Conservation (phyloP, 1,140 invertebrate genomes). For the Drosophila insularis region DNA sequence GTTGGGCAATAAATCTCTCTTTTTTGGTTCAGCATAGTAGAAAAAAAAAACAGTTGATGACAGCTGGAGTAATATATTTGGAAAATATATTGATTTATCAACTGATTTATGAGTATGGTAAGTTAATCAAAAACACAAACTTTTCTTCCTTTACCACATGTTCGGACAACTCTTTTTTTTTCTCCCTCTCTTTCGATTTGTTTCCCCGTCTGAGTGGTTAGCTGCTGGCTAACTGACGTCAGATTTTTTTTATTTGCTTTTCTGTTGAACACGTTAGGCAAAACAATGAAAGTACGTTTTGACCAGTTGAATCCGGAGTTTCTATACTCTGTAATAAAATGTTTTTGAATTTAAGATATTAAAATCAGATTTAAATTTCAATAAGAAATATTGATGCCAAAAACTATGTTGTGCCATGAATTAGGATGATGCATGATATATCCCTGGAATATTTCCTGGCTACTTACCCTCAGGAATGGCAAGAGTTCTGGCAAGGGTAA, state of each 20-base stretch:
- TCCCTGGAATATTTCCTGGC: no score
- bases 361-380: no score
- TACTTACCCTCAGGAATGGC: neutral
- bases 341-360: no score
- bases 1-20: neutral
- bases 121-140: conserved; percentile 7
- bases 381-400: no score
- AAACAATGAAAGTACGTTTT: neutral
- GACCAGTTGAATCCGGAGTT: neutral
- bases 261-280: neutral
- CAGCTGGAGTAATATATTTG: conserved; percentile 10
- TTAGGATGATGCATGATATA: no score
- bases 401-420: no score
- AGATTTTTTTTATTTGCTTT: neutral
- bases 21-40: neutral
- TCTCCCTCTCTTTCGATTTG: neutral
- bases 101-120: conserved; percentile 9
- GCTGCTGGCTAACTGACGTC: conserved; percentile 2
- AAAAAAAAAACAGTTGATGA: neutral
- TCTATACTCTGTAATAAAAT: neutral
- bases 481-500: neutral
- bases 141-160: neutral
- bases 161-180: neutral
- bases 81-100: conserved; percentile 9
- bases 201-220: neutral